Evolutionary conservation across 2,888 invertebrate genomes (phyloP).

Genomic region (Scaptodrosophila latifasciaeformis): DNA sequence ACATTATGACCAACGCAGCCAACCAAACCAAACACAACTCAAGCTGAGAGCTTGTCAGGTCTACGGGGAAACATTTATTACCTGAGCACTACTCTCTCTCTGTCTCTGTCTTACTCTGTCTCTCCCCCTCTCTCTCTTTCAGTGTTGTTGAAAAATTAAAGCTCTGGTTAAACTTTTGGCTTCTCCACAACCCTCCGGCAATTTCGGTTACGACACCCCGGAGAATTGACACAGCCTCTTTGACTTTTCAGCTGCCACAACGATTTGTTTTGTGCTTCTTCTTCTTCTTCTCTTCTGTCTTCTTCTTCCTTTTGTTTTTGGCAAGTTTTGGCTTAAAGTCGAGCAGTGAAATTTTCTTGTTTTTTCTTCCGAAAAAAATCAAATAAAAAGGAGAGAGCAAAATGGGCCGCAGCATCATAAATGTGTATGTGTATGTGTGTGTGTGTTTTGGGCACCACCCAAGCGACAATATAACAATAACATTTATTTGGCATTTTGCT

Average conservation of each 20-base stretch:
- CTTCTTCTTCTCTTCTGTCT: background rate
- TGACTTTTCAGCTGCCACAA: slow-evolving; percentile 60
- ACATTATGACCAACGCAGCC: slow-evolving; percentile 39
- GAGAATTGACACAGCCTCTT: slow-evolving; percentile 41
- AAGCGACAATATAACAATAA: slow-evolving; percentile 73
- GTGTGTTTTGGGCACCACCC: slow-evolving; percentile 47
- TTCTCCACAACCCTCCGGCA: slow-evolving; percentile 25
- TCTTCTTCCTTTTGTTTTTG: background rate
- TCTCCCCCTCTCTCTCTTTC: slow-evolving; percentile 33
- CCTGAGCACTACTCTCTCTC: slow-evolving; percentile 32
- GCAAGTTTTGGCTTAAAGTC: background rate
- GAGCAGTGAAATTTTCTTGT: background rate
- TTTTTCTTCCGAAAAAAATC: slow-evolving; percentile 3
- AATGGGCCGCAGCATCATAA: slow-evolving; percentile 21
- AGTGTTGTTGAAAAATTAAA: slow-evolving; percentile 48
- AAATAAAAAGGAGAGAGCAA: background rate
- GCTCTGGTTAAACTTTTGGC: slow-evolving; percentile 41
- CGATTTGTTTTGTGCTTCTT: slow-evolving; percentile 48
- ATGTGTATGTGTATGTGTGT: slow-evolving; percentile 16
- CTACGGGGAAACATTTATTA: slow-evolving; percentile 72
- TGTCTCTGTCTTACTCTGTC: background rate
- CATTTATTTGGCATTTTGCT: slow-evolving; percentile 73
- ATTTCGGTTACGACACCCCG: slow-evolving; percentile 69
- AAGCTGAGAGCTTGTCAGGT: slow-evolving; percentile 2
- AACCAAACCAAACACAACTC: slow-evolving; percentile 20